Evolutionary conservation across 2,113 vertebrate species (phyloP).

Genomic region (Gopherus flavomarginatus): DNA sequence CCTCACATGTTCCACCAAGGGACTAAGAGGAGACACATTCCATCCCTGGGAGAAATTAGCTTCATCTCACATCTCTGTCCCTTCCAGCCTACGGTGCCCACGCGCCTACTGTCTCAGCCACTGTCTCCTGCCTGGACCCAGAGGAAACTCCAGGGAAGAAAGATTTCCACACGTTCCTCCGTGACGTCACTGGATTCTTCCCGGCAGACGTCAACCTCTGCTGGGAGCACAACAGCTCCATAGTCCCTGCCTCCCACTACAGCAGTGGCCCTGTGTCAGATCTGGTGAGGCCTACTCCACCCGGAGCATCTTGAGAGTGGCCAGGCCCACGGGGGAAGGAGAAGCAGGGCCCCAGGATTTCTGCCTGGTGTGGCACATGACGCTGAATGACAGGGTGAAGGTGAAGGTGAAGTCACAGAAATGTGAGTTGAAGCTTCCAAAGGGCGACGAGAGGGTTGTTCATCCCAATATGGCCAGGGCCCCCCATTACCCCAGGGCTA

Average conservation of each 20-base stretch:
- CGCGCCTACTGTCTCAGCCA: background rate
- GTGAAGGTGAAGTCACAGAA: background rate
- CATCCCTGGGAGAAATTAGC: background rate
- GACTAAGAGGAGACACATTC: background rate
- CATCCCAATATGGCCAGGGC: too few relatives aligned
- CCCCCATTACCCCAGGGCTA: too few relatives aligned
- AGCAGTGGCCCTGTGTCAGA: background rate
- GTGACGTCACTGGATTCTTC: background rate
- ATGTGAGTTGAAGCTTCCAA: background rate
- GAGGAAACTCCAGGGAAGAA: background rate
- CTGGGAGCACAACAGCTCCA: background rate
- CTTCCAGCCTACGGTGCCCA: background rate
- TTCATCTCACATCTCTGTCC: background rate
- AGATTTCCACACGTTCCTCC: background rate
- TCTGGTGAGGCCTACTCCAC: background rate
- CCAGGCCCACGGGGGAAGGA: background rate
- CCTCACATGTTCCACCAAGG: background rate
- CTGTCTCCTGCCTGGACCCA: background rate
- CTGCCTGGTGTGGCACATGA: background rate
- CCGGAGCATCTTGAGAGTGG: background rate
- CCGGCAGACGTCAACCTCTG: background rate
- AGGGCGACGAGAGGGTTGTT: too few relatives aligned
- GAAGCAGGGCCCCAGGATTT: background rate
- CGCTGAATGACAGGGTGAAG: background rate
- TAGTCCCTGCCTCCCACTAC: background rate